These are phyloP conservation scores for Boulengeromyrus knoepffleri DNA, from an alignment of 2,113 vertebrate species.

Conservation along the genomic window DNA sequence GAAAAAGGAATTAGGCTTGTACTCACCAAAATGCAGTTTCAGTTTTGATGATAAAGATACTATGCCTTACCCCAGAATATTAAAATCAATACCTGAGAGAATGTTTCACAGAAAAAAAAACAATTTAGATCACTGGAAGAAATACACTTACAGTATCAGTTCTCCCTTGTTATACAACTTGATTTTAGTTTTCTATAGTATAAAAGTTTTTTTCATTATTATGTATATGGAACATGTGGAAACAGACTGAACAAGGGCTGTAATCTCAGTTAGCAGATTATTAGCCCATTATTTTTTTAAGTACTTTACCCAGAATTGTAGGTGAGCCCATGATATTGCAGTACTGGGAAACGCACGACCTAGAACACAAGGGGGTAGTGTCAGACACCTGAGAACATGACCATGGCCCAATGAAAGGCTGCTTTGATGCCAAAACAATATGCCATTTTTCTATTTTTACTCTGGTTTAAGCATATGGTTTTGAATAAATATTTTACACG, in stretches of 20 bases:
- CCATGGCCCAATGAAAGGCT: background rate
- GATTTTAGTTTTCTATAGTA: background rate
- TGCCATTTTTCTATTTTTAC: background rate
- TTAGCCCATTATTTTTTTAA: background rate
- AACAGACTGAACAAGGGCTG: background rate
- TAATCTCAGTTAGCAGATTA: background rate
- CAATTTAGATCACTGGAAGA: background rate
- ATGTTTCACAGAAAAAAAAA: background rate
- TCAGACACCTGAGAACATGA: background rate
- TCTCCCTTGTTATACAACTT: background rate
- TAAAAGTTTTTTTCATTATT: background rate
- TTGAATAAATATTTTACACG: background rate
- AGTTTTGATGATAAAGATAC: background rate
- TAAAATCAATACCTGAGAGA: background rate
- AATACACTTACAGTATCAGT: background rate
- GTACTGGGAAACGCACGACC: background rate
- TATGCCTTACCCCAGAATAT: background rate
- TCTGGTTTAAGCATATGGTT: background rate
- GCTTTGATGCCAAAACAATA: background rate
- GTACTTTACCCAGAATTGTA: background rate
- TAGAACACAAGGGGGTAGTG: background rate
- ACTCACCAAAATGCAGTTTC: background rate
- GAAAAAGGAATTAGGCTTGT: background rate
- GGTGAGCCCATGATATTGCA: background rate
- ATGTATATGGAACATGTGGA: background rate